phyloP scores from a whole-genome alignment of 2,888 invertebrate species.

The Selenia dentaria region DNA sequence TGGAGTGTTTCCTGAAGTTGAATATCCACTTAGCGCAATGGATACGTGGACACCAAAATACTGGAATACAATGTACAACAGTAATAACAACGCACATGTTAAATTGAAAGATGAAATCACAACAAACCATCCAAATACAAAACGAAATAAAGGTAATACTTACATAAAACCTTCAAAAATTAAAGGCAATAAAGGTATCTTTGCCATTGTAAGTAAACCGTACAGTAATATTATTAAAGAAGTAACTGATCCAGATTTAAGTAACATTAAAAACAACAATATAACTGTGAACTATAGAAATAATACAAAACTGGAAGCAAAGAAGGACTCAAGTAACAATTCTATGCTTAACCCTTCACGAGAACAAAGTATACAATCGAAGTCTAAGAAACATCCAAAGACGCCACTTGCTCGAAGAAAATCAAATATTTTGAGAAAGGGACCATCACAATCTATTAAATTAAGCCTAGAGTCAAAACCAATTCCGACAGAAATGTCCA shows the following conservation, averaged over 20 bases:
- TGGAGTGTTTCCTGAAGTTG: conserved; percentile 60
- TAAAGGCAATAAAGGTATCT: conserved; percentile 3
- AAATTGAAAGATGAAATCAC: conserved; percentile 11
- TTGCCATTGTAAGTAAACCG: neutral
- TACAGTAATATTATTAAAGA: conserved; percentile 8
- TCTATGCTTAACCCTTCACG: neutral
- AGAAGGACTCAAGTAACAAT: neutral
- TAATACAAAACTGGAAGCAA: neutral
- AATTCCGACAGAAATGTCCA: neutral
- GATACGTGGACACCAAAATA: conserved; percentile 61
- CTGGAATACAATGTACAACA: conserved; percentile 45
- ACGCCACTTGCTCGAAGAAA: neutral
- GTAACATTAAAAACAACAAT: neutral
- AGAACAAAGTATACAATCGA: neutral
- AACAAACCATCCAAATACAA: conserved; percentile 11
- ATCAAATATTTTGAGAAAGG: neutral
- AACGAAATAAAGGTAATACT: conserved; percentile 7
- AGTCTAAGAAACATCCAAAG: neutral
- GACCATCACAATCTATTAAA: neutral
- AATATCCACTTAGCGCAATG: conserved; percentile 58
- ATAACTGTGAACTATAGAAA: neutral
- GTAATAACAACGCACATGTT: conserved; percentile 19
- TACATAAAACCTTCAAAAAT: conserved; percentile 7
- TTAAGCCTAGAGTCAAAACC: neutral
- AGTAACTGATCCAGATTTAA: neutral